Base-by-base conservation (phyloP, 2,888 invertebrate genomes). In the Chydorus sphaericus region DNA sequence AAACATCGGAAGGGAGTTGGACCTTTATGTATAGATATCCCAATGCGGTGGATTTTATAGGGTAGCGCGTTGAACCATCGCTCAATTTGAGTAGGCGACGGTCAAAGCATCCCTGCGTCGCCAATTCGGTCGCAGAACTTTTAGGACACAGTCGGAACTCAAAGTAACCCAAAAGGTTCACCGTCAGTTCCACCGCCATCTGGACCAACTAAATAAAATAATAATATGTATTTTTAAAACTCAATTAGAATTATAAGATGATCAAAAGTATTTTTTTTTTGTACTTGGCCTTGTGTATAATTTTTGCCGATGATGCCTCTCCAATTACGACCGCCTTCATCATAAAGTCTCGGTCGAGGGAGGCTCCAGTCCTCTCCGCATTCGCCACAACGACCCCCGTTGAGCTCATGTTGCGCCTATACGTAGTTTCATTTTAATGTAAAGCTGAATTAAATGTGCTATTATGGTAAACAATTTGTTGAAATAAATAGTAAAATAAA, bases 101-200 rank as follows among this genome's bases (percentile, higher is more conserved):
- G 1, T 66, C 60, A 60, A 77, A 78, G 59, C 79, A 79, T 1
- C 66, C 69, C 33, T 78, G 77, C 1, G 71, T 72, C 62, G 78
- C 78, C 2, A 65, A 62, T 20, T 68, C 67, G 20, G 61, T 44
- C 48, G 48, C 33, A 2, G 56, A 39, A 4, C 30, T 48, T 44
- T 57, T 59, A 3, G 60, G 59, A 36, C 62, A 63, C 8, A 63
- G 39, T 5, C 60, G 57, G 55, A 62, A 62, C 56, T 63, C 60
- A 36, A 63, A 62, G 58, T 60, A 61, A 16, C 63, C 62, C 60
- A 55, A 54, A 51, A 73, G 73, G 60, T 70, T 72, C 33, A 70
- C 68, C 5, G 72, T 72, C 18, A 73, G 59, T 2, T 64, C 61
- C n/a, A 69, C 65, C 2, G 59, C 54, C 16, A 61, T 58, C 7